Conservation (phyloP, 2,113 vertebrate species). For the Daphoenositta chrysoptera region DNA sequence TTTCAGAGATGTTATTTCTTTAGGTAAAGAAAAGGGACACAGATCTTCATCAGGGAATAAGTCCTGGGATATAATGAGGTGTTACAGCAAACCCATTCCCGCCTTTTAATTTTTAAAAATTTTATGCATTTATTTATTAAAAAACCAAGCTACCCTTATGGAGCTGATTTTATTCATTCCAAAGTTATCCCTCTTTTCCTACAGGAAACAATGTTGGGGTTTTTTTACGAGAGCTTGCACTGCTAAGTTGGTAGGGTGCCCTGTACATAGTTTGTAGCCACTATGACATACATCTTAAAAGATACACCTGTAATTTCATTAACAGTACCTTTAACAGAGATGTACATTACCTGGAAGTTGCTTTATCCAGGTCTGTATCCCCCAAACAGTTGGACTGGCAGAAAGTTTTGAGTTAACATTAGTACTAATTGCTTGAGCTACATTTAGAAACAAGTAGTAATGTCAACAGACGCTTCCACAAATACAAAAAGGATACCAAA, state of each 20-base stretch:
- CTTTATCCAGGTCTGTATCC: neutral
- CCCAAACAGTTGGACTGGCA: neutral
- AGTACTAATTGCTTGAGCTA: neutral
- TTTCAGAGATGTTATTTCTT: neutral
- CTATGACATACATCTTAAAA: neutral
- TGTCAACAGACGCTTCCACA: neutral
- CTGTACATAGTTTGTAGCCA: neutral
- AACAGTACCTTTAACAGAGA: neutral
- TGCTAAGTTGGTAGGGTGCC: neutral
- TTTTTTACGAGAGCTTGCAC: neutral
- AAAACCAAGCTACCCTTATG: rapidly evolving
- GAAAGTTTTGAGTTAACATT: neutral
- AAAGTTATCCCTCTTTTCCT: neutral
- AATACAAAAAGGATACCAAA: neutral
- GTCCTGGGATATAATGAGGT: neutral
- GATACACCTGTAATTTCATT: neutral
- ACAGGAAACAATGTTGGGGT: rapidly evolving
- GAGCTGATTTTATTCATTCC: neutral
- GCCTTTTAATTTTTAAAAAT: neutral
- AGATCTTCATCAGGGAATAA: neutral
- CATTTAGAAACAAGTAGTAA: neutral
- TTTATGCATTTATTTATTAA: neutral
- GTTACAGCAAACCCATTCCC: neutral
- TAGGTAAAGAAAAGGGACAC: neutral
- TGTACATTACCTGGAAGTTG: neutral